phyloP scores from a whole-genome alignment of 2,113 vertebrate species.

The Lycaon pictus region DNA sequence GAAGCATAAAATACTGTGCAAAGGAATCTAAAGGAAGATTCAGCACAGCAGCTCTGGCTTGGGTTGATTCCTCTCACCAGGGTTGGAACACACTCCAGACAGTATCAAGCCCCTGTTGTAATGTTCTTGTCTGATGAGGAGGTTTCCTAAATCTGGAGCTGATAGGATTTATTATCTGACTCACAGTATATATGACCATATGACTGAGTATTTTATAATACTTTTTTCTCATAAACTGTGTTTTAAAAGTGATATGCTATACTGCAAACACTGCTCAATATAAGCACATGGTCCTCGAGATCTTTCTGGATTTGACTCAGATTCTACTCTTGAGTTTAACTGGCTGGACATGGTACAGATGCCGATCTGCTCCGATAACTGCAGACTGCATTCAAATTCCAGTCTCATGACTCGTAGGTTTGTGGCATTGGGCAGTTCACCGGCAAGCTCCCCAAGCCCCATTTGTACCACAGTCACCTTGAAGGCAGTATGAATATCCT shows the following conservation, averaged over 20 bases:
- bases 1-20: background rate
- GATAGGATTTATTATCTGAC: background rate
- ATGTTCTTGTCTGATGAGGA: background rate
- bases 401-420: background rate
- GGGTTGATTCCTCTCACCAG: background rate
- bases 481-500: background rate
- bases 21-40: background rate
- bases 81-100: background rate
- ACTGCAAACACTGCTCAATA: background rate
- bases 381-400: slow-evolving; percentile 8
- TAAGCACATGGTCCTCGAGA: background rate
- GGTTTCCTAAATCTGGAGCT: background rate
- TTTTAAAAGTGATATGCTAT: background rate
- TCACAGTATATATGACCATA: background rate
- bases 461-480: background rate
- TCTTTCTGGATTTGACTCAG: background rate
- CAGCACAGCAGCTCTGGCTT: background rate
- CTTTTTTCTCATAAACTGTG: background rate
- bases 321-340: background rate
- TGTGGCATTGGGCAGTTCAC: background rate
- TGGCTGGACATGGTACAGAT: background rate
- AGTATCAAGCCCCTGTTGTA: background rate
- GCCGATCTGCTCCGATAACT: background rate
- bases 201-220: background rate
- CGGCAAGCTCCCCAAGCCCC: background rate